Evolutionary conservation across 2,888 invertebrate species (phyloP), one percentile per base, ranked within the genome.

Genomic region (Helicoverpa assulta): DNA sequence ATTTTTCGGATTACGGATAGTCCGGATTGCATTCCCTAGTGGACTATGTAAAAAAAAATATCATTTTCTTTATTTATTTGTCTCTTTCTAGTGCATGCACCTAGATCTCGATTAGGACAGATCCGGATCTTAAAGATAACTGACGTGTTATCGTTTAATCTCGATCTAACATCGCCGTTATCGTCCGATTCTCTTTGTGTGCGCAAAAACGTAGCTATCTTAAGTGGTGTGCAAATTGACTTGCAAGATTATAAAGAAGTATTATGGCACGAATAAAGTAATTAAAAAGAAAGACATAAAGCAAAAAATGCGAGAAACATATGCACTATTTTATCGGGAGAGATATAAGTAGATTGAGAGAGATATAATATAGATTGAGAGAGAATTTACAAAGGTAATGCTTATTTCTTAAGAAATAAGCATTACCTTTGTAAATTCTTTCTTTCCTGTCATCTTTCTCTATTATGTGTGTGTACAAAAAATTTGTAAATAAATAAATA

Each of bases 181-280:
- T 55, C 53, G 10, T 47, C 37, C 26, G 19, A 67, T 52, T 52
- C 19, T 21, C 43, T 73, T 58, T 67, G 14, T 73, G 29, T 58
- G 47, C 50, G n/a, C 21, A 19, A 12, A 43, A 14, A 26, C 53
- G 51, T 12, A 0, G 19, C 29, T 73, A 69, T 62, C 75, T 56
- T 37, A 50, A 70, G 26, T 63, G 50, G 8, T 19, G 14, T 63
- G 47, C 70, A 62, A 63, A 75, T 56, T 59, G 51, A 50, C 55
- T 57, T 19, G 29, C 60, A 19, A 53, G 43, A 61, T 61, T 40
- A 50, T 21, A 21, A n/a, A 47, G 12, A 47, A 0, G 6, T 47
- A 16, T 16, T 1, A 6, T 43, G 47, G n/a, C 7, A 47, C 16
- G 1, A n/a, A 47, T 47, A 47, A 47, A 47, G 47, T 47, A n/a